Evolutionary conservation across 2,888 invertebrate genomes (phyloP).

Genomic region (Bedellia somnulentella): DNA sequence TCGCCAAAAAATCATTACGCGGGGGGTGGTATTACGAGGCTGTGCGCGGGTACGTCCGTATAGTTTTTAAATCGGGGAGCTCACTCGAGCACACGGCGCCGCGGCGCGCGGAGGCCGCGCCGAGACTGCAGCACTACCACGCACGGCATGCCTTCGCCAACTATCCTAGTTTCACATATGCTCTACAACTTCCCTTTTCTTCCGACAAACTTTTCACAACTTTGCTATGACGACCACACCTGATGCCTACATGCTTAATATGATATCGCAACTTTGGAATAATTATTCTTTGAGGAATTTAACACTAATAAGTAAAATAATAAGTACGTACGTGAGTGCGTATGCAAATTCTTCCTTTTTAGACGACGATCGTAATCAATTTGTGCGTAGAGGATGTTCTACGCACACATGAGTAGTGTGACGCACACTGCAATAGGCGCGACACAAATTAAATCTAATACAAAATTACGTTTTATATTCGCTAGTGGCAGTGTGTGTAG

Average conservation of each 20-base stretch:
- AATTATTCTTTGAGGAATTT: too few relatives aligned
- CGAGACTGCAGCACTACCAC: slow-evolving; percentile 24
- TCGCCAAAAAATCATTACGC: slow-evolving; percentile 88
- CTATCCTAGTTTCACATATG: slow-evolving; percentile 19
- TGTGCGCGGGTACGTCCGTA: slow-evolving; percentile 54
- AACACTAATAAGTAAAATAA: neutral
- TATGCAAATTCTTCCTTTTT: slow-evolving; percentile 54
- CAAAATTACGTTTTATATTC: slow-evolving; percentile 61
- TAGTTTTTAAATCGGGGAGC: slow-evolving; percentile 60
- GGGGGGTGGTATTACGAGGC: slow-evolving; percentile 71
- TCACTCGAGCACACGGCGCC: slow-evolving; percentile 52
- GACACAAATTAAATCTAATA: slow-evolving; percentile 60
- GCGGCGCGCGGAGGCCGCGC: slow-evolving; percentile 41
- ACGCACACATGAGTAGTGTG: slow-evolving; percentile 21
- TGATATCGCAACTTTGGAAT: too few relatives aligned
- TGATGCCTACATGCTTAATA: too few relatives aligned
- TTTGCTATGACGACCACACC: too few relatives aligned
- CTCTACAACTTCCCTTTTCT: slow-evolving; percentile 17
- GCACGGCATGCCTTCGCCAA: slow-evolving; percentile 21
- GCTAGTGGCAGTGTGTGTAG: slow-evolving; percentile 49
- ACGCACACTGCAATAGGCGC: slow-evolving; percentile 23
- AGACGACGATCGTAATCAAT: slow-evolving; percentile 55
- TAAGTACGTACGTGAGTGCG: slow-evolving; percentile 15
- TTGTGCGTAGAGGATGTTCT: slow-evolving; percentile 48
- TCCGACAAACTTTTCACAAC: neutral